Evolutionary conservation across 2,888 invertebrate genomes (phyloP).

Genomic region (Agrilus biguttatus): DNA sequence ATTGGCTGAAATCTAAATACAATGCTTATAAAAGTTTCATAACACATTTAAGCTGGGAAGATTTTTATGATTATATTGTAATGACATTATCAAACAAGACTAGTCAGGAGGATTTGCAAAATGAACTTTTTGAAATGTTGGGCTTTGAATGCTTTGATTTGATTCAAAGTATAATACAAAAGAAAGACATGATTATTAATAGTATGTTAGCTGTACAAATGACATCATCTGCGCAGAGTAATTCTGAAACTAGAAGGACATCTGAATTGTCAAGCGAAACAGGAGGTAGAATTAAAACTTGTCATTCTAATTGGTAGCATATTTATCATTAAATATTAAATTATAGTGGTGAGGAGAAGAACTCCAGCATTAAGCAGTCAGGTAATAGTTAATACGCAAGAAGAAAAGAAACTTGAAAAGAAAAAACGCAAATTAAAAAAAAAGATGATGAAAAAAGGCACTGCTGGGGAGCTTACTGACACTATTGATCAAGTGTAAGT

Average conservation of each 20-base stretch:
- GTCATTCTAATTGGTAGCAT: too few relatives aligned
- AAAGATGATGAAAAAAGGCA: constrained; percentile 37
- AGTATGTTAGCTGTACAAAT: not conserved
- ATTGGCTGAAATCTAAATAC: constrained; percentile 8
- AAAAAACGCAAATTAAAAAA: constrained; percentile 74
- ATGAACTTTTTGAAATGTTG: constrained; percentile 75
- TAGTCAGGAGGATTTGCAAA: constrained; percentile 47
- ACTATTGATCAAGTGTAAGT: constrained; percentile 6
- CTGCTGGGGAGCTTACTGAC: not conserved
- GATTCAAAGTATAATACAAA: constrained; percentile 23
- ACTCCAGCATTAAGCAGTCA: constrained; percentile 59
- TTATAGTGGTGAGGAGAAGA: not conserved
- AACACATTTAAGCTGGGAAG: constrained; percentile 38
- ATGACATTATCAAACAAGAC: constrained; percentile 38
- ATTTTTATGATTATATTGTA: constrained; percentile 44
- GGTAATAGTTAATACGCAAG: constrained; percentile 71
- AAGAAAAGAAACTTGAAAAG: constrained; percentile 65
- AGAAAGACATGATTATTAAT: constrained; percentile 12
- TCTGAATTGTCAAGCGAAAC: too few relatives aligned
- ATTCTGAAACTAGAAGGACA: too few relatives aligned
- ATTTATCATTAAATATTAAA: too few relatives aligned
- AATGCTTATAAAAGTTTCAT: constrained; percentile 6
- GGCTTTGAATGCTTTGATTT: constrained; percentile 56
- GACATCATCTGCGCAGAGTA: too few relatives aligned
- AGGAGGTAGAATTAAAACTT: too few relatives aligned